Evolutionary conservation across 1,140 invertebrate species (phyloP).

Genomic region (Listronotus bonariensis): DNA sequence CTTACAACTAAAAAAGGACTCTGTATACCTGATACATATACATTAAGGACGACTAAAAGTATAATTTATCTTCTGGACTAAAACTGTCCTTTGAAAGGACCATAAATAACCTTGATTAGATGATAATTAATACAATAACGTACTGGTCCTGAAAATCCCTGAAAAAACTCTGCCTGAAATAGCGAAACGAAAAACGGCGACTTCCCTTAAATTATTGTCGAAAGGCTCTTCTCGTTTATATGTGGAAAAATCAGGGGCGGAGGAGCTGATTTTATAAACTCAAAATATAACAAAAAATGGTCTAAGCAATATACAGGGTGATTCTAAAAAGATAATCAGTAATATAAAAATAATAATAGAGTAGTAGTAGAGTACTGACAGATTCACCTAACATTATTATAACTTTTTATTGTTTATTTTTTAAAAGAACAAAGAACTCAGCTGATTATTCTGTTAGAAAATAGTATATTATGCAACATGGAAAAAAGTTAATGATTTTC

Average conservation of each 20-base stretch:
- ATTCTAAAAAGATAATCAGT: too few species aligned
- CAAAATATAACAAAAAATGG: too few species aligned
- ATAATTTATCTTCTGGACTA: constrained; percentile 13
- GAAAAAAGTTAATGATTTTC: too few species aligned
- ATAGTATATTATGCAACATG: too few species aligned
- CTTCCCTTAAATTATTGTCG: constrained; percentile 31
- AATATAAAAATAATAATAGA: too few species aligned
- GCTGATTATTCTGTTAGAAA: too few species aligned
- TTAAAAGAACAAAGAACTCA: too few species aligned
- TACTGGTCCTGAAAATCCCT: constrained; percentile 18
- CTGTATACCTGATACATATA: neutral
- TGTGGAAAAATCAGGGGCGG: constrained; percentile 4
- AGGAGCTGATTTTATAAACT: too few species aligned
- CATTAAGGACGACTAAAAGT: neutral
- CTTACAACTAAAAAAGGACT: neutral
- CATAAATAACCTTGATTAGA: constrained; percentile 36
- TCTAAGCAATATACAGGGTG: too few species aligned
- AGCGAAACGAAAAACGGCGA: constrained; percentile 24
- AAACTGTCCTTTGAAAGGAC: neutral
- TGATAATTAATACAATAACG: constrained; percentile 37
- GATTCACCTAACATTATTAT: too few species aligned
- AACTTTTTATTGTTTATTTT: too few species aligned
- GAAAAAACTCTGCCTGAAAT: constrained; percentile 32
- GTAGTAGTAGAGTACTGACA: too few species aligned
- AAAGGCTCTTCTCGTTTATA: constrained; percentile 15